Conservation (phyloP, 2,888 invertebrate species). For the Noctua fimbriata region DNA sequence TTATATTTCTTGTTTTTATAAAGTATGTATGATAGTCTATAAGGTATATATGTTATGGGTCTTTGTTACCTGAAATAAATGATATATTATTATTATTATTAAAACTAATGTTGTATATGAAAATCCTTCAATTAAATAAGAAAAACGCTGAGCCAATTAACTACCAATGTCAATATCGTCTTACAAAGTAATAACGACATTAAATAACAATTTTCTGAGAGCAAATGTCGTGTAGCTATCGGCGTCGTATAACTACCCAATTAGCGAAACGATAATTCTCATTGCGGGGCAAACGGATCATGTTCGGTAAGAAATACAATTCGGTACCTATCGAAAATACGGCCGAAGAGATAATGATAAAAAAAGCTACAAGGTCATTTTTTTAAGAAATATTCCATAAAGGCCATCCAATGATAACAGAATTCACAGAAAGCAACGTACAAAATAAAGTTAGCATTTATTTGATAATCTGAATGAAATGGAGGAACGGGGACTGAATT, state of each 20-base stretch:
- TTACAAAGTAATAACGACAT: not conserved
- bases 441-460: not conserved
- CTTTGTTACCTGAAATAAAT: no score
- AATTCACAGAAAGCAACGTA: not conserved
- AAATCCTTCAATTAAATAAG: not conserved
- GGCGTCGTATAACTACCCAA: conserved; percentile 24
- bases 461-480: not conserved
- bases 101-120: no score
- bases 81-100: no score
- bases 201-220: conserved; percentile 7
- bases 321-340: conserved; percentile 17
- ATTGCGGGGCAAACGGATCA: conserved; percentile 33
- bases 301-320: conserved; percentile 8
- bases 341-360: not conserved
- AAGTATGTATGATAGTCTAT: no score
- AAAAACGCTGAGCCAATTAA: not conserved
- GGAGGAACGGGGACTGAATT: not conserved
- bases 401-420: not conserved
- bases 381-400: conserved; percentile 5
- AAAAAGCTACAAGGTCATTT: not conserved
- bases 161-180: not conserved
- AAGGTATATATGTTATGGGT: no score
- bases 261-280: conserved; percentile 47
- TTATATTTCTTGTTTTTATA: no score
- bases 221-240: conserved; percentile 14